These are phyloP conservation scores for Oxygymnocypris stewartii DNA, from an alignment of 2,113 vertebrate species.

Conservation along the genomic window DNA sequence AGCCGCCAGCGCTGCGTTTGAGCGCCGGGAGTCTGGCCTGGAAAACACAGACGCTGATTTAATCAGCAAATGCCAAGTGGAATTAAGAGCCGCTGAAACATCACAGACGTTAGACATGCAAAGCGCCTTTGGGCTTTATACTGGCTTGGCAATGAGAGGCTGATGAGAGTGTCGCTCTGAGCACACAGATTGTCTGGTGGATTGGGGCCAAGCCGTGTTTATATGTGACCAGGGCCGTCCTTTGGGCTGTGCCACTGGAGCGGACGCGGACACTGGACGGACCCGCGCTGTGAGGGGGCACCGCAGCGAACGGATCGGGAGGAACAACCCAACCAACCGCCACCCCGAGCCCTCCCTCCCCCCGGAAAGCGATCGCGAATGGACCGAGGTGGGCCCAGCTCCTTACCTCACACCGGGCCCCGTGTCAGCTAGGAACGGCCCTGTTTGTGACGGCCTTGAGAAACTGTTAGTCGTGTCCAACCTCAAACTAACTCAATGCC, in stretches of 20 bases:
- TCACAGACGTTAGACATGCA: slow-evolving; percentile 10
- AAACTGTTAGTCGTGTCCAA: background rate
- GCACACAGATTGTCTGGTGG: background rate
- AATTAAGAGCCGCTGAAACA: slow-evolving; percentile 11
- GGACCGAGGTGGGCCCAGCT: too few species aligned
- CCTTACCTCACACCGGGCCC: too few species aligned
- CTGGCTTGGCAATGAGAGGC: background rate
- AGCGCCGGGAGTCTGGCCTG: background rate
- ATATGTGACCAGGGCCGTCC: too few species aligned
- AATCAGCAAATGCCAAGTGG: slow-evolving; percentile 28
- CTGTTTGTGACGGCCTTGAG: background rate
- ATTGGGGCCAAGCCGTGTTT: background rate
- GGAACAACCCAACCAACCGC: too few species aligned
- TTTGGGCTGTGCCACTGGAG: too few species aligned
- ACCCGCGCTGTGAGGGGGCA: too few species aligned
- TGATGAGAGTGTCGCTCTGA: background rate
- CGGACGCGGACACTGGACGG: too few species aligned
- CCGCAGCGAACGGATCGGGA: too few species aligned
- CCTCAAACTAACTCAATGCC: background rate
- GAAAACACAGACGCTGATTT: slow-evolving; percentile 24
- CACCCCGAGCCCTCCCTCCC: too few species aligned
- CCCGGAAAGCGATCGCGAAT: too few species aligned
- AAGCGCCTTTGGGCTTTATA: background rate
- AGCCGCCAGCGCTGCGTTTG: slow-evolving; percentile 3
- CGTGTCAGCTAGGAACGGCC: too few species aligned